A percentile compares a stretch with the other conserved stretches of the same genome.
Conservation (phyloP, 1,140 invertebrate genomes). For the Drosophila pseudoananassae region DNA sequence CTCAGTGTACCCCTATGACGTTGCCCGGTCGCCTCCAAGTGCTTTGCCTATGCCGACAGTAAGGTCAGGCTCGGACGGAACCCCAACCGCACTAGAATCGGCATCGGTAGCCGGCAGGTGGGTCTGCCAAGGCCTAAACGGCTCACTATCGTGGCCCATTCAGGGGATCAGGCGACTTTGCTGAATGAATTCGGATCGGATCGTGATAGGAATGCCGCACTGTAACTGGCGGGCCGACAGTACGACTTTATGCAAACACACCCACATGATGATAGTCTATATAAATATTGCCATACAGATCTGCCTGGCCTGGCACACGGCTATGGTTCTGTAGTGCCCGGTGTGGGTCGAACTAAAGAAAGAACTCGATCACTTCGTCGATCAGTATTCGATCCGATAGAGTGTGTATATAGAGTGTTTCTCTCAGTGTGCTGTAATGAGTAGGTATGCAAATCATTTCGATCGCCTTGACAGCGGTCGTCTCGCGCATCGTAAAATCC, state of each 20-base stretch:
- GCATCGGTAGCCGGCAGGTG: no score
- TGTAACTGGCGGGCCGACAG: constrained; percentile 29
- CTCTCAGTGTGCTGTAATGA: constrained; percentile 15
- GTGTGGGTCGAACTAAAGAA: constrained; percentile 52
- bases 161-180: constrained; percentile 1
- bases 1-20: background rate
- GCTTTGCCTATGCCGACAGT: no score
- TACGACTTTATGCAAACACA: constrained; percentile 2
- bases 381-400: no score
- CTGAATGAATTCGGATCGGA: constrained; percentile 30
- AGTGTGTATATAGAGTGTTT: no score
- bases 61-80: no score
- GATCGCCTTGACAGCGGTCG: constrained; percentile 52
- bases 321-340: constrained; percentile 35
- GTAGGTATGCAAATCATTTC: constrained; percentile 45
- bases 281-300: constrained; percentile 16
- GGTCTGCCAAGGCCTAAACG: no score
- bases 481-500: constrained; percentile 57
- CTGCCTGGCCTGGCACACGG: no score
- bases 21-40: no score
- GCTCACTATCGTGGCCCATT: constrained; percentile 1
- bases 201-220: constrained; percentile 28
- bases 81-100: no score
- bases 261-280: constrained; percentile 2
- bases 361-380: constrained; percentile 7